Conservation (phyloP, 2,888 invertebrate genomes). For the Thecocarcelia acutangulata region DNA sequence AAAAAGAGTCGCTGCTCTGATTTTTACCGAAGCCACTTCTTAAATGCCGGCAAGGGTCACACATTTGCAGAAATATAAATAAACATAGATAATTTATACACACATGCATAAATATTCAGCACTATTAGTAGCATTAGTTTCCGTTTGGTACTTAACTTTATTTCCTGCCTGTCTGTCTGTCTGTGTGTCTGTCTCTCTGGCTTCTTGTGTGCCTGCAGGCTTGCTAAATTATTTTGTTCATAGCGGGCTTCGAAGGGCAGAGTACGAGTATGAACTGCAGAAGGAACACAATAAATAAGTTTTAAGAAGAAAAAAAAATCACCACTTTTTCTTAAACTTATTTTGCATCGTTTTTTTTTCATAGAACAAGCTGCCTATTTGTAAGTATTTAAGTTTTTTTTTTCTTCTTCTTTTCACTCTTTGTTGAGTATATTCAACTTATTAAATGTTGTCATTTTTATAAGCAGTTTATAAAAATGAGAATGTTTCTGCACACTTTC, state of each 20-base stretch:
- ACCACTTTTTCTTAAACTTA: slow-evolving; percentile 38
- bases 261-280: neutral
- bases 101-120: slow-evolving; percentile 30
- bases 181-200: neutral
- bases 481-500: slow-evolving; percentile 16
- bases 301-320: slow-evolving; percentile 15
- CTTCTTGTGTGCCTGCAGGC: neutral
- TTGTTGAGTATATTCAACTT: slow-evolving; percentile 51
- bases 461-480: slow-evolving; percentile 16
- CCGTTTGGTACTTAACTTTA: slow-evolving; percentile 68
- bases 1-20: too few species aligned
- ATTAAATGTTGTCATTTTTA: slow-evolving; percentile 65
- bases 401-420: slow-evolving; percentile 6
- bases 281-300: slow-evolving; percentile 7
- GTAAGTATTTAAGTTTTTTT: slow-evolving; percentile 51
- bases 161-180: slow-evolving; percentile 53
- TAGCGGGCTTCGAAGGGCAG: too few species aligned
- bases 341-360: slow-evolving; percentile 16
- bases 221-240: slow-evolving; percentile 6
- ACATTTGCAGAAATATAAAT: neutral
- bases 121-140: slow-evolving; percentile 66
- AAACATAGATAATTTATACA: slow-evolving; percentile 2
- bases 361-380: slow-evolving; percentile 55
- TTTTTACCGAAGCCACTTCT: too few species aligned
- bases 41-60: neutral